phyloP scores from a whole-genome alignment of 2,797 vertebrate species.

The Rachycentron canadum region DNA sequence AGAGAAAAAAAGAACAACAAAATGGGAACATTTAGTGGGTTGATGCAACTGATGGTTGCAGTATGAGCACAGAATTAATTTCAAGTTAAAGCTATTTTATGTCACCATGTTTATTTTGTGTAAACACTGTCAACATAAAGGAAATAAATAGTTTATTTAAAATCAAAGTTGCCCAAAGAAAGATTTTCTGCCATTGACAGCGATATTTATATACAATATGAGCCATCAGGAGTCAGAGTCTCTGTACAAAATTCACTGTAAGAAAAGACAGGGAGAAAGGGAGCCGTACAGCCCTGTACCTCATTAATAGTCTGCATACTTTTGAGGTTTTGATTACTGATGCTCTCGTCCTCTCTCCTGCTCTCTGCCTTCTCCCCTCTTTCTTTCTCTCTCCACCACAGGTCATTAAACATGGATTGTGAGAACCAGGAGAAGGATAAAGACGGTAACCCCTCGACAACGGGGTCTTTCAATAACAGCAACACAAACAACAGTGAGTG shows the following conservation, averaged over 20 bases:
- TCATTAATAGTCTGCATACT: conserved; percentile 9
- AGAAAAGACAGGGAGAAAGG: background rate
- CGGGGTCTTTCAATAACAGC: conserved; percentile 91
- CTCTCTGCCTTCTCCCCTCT: background rate
- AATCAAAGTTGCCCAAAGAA: background rate
- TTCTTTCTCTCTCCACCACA: conserved; percentile 63
- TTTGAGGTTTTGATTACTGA: conserved; percentile 10
- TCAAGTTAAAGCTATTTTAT: background rate
- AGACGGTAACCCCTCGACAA: conserved; percentile 87
- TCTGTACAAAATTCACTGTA: background rate
- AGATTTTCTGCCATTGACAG: background rate
- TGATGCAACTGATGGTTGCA: background rate
- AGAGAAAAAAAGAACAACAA: background rate
- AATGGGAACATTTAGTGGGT: background rate
- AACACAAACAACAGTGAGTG: conserved; percentile 98
- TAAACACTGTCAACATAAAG: background rate
- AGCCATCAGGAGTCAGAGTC: background rate
- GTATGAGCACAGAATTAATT: background rate
- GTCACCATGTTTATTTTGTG: background rate
- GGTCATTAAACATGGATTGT: conserved; percentile 99
- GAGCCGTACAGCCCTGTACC: background rate
- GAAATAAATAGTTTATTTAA: background rate
- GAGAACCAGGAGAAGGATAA: conserved; percentile 99
- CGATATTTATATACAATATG: background rate
- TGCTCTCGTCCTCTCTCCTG: background rate